Evolutionary conservation across 2,797 vertebrate species (phyloP), one percentile per base, ranked within the genome.

Genomic region (Melanotaenia pygmaea): DNA sequence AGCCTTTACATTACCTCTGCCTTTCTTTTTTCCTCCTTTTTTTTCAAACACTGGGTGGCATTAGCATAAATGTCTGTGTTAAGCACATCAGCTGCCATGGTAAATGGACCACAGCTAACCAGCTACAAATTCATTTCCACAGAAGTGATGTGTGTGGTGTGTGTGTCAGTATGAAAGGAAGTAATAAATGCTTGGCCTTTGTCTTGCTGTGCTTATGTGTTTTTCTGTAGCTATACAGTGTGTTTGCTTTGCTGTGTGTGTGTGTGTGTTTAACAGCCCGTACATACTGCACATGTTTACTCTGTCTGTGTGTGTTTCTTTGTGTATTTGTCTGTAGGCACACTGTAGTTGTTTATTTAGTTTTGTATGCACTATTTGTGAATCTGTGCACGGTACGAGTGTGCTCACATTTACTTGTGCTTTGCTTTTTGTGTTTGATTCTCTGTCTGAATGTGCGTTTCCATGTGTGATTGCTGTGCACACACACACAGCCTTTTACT

Each of bases 31-130:
- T 43, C 4, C 13, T 16, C 3, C 14, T 32, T 43, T 28, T 22
- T 22, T 58, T 81, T 83, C 58, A 76, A 89, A 80, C 81, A 62
- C 26, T 5, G 63, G 53, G 35, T 77, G 61, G 81, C 87, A 91
- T 93, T 93, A 90, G 86, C 87, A 91, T 91, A 91, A 90, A 91
- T 84, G 88, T 90, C 85, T 88, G 83, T 85, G 86, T 91, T 91
- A 92, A 92, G 83, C 78, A 87, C 91, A 88, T 90, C 85, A 89
- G 85, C 88, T 88, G 87, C 86, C 83, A 85, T 82, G 82, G 76
- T 86, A 90, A 90, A 91, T 92, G 89, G 79, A 84, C 85, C 87
- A 77, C 78, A 51, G 87, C 84, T 83, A 89, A 86, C 73, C 74
- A 83, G 86, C 78, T 73, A 79, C 81, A 74, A 72, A 74, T 64